Evolutionary conservation across 2,797 vertebrate species (phyloP).

Genomic region (Protonibea diacanthus): DNA sequence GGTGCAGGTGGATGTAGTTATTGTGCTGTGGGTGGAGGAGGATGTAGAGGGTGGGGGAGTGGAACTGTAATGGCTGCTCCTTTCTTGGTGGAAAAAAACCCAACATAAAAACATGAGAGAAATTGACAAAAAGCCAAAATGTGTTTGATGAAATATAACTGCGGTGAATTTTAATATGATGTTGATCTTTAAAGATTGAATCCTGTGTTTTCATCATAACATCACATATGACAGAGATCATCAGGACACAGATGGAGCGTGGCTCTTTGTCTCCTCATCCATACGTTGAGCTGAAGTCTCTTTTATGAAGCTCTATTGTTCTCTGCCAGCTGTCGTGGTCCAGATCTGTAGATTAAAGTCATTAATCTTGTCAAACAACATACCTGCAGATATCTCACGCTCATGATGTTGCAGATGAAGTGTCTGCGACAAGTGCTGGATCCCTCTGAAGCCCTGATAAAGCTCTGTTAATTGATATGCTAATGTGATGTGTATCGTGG

Average conservation of each 20-base stretch:
- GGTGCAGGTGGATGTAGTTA: too few relatives aligned
- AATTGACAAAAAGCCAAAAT: background rate
- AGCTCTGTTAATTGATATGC: constrained; percentile 54
- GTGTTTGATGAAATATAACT: background rate
- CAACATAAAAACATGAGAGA: background rate
- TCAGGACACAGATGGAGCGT: constrained; percentile 3
- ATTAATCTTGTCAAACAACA: constrained; percentile 60
- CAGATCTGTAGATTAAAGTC: constrained; percentile 39
- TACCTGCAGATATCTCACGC: constrained; percentile 37
- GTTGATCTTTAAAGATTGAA: background rate
- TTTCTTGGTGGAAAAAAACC: background rate
- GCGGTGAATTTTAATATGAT: background rate
- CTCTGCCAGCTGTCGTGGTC: constrained; percentile 32
- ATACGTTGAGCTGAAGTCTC: constrained; percentile 1
- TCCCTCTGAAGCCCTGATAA: constrained; percentile 37
- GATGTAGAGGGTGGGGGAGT: too few relatives aligned
- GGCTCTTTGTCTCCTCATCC: constrained; percentile 21
- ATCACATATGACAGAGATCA: constrained; percentile 6
- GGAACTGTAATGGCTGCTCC: background rate
- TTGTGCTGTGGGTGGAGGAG: too few relatives aligned
- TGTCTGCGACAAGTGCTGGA: background rate
- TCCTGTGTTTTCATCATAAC: constrained; percentile 20
- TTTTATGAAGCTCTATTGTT: constrained; percentile 24
- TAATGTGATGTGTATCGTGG: constrained; percentile 45
- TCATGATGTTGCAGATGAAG: constrained; percentile 23